Evolutionary conservation across 2,888 invertebrate species (phyloP).

Genomic region (Morpho helenor): DNA sequence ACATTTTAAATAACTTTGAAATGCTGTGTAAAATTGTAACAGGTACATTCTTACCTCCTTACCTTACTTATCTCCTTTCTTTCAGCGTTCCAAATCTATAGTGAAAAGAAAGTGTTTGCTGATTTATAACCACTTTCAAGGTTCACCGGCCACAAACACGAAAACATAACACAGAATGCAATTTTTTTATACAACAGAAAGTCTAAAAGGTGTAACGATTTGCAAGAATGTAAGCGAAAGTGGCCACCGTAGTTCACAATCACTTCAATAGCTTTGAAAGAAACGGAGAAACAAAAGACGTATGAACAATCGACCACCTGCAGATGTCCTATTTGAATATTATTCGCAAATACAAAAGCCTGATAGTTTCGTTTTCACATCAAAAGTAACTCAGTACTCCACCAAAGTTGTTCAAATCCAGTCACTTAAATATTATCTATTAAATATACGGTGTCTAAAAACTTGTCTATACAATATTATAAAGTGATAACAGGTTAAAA

Average conservation of each 20-base stretch:
- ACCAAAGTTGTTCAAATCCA: slow-evolving; percentile 39
- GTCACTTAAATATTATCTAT: slow-evolving; percentile 23
- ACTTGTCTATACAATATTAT: background rate
- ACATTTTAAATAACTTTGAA: background rate
- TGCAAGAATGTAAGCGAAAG: slow-evolving; percentile 63
- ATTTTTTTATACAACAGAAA: slow-evolving; percentile 38
- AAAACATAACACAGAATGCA: slow-evolving; percentile 48
- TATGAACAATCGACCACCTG: slow-evolving; percentile 62
- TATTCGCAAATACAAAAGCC: slow-evolving; percentile 56
- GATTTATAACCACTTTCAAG: slow-evolving; percentile 63
- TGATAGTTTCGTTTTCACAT: slow-evolving; percentile 54
- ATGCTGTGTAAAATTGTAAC: slow-evolving; percentile 51
- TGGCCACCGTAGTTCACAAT: slow-evolving; percentile 42
- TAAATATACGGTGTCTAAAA: slow-evolving; percentile 1
- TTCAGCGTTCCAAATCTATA: slow-evolving; percentile 25
- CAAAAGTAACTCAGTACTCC: slow-evolving; percentile 44
- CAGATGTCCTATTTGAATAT: slow-evolving; percentile 65
- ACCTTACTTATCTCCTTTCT: slow-evolving; percentile 14
- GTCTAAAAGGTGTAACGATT: slow-evolving; percentile 53
- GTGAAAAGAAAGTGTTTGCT: slow-evolving; percentile 55
- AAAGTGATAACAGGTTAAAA: slow-evolving; percentile 8
- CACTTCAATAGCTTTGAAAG: slow-evolving; percentile 33
- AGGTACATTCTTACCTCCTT: slow-evolving; percentile 48
- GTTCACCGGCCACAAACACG: slow-evolving; percentile 48
- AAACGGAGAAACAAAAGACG: slow-evolving; percentile 26